phyloP scores from a whole-genome alignment of 2,113 vertebrate species.

The Callionymus lyra region DNA sequence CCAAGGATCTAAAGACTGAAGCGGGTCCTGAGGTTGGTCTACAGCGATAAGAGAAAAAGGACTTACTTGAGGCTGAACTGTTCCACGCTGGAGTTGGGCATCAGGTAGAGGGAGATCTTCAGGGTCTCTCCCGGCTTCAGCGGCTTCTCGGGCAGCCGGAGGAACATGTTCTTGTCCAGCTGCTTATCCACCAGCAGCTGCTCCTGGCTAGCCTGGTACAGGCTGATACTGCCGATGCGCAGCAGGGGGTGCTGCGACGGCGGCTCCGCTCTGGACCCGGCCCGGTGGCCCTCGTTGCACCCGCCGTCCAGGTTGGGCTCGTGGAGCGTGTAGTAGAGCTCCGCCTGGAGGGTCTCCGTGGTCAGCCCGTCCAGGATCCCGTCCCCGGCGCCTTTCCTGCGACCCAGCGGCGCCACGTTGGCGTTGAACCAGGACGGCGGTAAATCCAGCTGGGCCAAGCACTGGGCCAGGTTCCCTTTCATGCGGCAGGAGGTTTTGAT shows the following conservation, averaged over 20 bases:
- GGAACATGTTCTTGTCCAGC: constrained; percentile 84
- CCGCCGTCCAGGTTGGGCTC: constrained; percentile 70
- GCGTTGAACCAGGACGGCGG: constrained; percentile 86
- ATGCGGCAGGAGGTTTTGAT: constrained; percentile 87
- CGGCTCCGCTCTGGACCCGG: constrained; percentile 66
- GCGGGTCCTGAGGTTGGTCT: too few relatives aligned
- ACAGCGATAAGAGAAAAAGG: too few relatives aligned
- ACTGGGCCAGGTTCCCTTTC: constrained; percentile 82
- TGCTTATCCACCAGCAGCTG: constrained; percentile 82
- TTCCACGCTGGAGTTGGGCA: constrained; percentile 86
- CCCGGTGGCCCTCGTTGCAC: constrained; percentile 68
- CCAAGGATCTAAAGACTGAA: too few relatives aligned
- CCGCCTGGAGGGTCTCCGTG: constrained; percentile 76
- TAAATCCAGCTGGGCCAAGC: constrained; percentile 84
- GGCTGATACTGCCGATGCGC: constrained; percentile 89
- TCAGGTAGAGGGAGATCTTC: constrained; percentile 80
- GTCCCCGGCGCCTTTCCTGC: constrained; percentile 68
- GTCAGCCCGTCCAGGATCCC: constrained; percentile 68
- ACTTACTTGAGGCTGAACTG: constrained; percentile 93
- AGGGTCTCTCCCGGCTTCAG: constrained; percentile 87
- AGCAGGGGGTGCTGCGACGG: constrained; percentile 87
- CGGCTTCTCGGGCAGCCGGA: constrained; percentile 82
- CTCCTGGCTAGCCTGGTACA: constrained; percentile 74
- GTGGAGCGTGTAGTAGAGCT: constrained; percentile 92
- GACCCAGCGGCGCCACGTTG: constrained; percentile 69